Base-by-base conservation (phyloP, 2,797 vertebrate genomes). In the Urocyon cinereoargenteus region DNA sequence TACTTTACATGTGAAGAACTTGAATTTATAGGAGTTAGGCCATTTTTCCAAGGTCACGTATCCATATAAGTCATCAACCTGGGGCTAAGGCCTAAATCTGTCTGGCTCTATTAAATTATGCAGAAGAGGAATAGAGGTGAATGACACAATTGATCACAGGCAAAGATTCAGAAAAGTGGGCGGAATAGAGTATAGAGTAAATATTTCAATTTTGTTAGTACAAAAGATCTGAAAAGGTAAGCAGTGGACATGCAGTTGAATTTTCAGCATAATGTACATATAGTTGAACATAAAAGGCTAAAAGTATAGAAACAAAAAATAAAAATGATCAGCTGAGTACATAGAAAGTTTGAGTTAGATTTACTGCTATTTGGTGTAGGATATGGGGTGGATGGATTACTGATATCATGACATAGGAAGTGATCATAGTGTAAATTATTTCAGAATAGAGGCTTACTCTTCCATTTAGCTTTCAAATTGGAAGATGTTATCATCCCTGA, bases 341-440 rank as follows among this genome's bases (percentile, higher is more conserved):
- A 61, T 31, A 49, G 10, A 93, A 66, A 24, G 12, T 82, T 75
- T 91, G 83, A 79, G 15, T 73, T 78, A 72, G 31, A 79, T 9
- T 86, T 59, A 75, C 57, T 93, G 83, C 18, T 93, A 15, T 93
- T 88, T 62, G 59, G 22, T 93, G 10, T 6, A 16, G 40, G 34
- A 61, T 55, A 40, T 26, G 18, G 26, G 12, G 10, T 86, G 45
- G 6, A 59, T 61, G 19, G 6, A 55, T 82, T 91, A 86, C 66
- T 83, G 34, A 92, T 90, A 22, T 45, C 51, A 79, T 62, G 53
- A 15, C 31, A 86, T 14, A 83, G 22, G 45, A 51, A 82, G 16
- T 85, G 88, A 82, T 64, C 45, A 92, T 49, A 81, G 7, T 77
- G 4, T 77, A 94, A 81, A 66, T 94, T 94, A 53, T 92, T 94